Evolutionary conservation across 2,888 invertebrate genomes (phyloP).

Genomic region (Antitype chi): DNA sequence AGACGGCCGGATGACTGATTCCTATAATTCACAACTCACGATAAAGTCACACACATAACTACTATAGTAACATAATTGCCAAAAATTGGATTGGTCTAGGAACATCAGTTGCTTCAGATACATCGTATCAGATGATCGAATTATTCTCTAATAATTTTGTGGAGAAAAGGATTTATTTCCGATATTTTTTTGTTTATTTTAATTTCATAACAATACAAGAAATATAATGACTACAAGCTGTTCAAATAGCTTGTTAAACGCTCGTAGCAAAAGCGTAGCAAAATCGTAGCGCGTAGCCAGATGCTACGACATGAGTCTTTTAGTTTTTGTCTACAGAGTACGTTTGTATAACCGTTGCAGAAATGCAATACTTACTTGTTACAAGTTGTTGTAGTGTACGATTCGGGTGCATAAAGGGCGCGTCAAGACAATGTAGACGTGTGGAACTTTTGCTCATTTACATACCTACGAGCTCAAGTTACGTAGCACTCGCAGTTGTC

Average conservation of each 20-base stretch:
- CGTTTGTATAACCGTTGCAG: background rate
- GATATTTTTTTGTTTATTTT: background rate
- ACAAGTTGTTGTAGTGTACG: background rate
- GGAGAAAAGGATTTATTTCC: background rate
- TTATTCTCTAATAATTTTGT: background rate
- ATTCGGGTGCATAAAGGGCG: background rate
- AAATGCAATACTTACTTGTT: background rate
- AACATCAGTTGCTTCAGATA: background rate
- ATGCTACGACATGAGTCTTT: slow-evolving; percentile 11
- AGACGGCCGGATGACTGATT: slow-evolving; percentile 26
- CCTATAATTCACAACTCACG: slow-evolving; percentile 17
- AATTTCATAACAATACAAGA: background rate
- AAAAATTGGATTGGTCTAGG: background rate
- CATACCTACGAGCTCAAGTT: slow-evolving; percentile 28
- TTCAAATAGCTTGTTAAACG: background rate
- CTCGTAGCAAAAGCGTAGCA: slow-evolving; percentile 5
- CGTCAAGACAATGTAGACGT: background rate
- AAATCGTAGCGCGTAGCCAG: slow-evolving; percentile 23
- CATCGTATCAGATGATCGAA: background rate
- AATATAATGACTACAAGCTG: background rate
- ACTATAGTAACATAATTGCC: background rate
- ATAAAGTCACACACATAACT: background rate
- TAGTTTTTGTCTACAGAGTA: background rate
- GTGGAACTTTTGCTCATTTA: slow-evolving; percentile 21
- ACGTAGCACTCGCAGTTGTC: background rate